These are phyloP conservation scores for Kryptolebias ocellatus DNA, from an alignment of 2,797 vertebrate genomes.

Conservation along the genomic window DNA sequence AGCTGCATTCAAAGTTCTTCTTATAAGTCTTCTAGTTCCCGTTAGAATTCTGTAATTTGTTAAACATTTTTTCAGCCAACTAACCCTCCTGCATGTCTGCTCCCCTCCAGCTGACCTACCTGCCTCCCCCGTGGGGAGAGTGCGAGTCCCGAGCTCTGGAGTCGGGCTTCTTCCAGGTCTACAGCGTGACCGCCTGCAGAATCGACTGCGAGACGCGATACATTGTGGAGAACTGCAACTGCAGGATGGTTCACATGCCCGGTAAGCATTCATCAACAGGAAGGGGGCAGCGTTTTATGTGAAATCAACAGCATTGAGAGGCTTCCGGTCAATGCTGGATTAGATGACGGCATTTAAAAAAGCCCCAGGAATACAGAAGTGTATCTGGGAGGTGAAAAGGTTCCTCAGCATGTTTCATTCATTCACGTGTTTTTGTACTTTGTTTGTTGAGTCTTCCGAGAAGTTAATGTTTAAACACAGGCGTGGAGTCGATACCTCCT, in stretches of 20 bases:
- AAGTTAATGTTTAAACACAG: constrained; percentile 16
- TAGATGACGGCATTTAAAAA: constrained; percentile 25
- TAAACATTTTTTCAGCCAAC: not conserved
- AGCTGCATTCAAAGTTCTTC: too few species aligned
- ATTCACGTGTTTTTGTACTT: constrained; percentile 11
- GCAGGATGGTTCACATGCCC: constrained; percentile 98
- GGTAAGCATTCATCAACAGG: constrained; percentile 75
- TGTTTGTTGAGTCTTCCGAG: constrained; percentile 1
- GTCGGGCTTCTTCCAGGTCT: constrained; percentile 93
- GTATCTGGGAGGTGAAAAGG: constrained; percentile 4
- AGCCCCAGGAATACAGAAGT: constrained; percentile 18
- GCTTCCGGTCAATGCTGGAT: constrained; percentile 39
- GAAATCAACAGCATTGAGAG: constrained; percentile 21
- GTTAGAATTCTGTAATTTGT: too few species aligned
- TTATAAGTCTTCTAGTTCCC: too few species aligned
- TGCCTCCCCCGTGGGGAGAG: constrained; percentile 97
- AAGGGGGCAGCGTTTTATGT: constrained; percentile 24
- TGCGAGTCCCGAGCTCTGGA: constrained; percentile 91
- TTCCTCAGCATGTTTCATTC: constrained; percentile 10
- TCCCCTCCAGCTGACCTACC: constrained; percentile 89
- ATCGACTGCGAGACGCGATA: constrained; percentile 98
- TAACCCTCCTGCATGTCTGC: not conserved
- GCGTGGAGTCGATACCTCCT: constrained; percentile 5
- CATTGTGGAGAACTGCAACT: constrained; percentile 98
- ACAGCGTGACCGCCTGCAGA: constrained; percentile 96